These are phyloP conservation scores for Rhorus exstirpatorius DNA, from an alignment of 2,888 invertebrate species.

Conservation along the genomic window DNA sequence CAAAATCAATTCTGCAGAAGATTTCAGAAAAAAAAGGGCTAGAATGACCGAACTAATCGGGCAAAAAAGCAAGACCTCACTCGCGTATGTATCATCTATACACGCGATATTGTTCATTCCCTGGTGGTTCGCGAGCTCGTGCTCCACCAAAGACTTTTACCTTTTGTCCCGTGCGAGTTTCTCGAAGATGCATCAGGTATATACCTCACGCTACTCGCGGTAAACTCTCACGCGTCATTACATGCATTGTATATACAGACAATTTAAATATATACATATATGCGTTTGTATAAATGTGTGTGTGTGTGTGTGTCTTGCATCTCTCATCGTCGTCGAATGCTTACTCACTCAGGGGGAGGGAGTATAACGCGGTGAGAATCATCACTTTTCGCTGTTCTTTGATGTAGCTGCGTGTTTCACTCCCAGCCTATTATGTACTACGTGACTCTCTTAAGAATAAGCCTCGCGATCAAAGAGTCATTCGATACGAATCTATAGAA, in stretches of 20 bases:
- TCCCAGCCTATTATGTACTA: slow-evolving; percentile 29
- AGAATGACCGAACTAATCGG: too few species aligned
- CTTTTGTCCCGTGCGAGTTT: slow-evolving; percentile 56
- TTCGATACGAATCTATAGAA: slow-evolving; percentile 18
- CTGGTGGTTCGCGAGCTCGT: slow-evolving; percentile 37
- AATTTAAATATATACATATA: slow-evolving; percentile 4
- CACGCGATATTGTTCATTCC: slow-evolving; percentile 48
- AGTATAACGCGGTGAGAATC: slow-evolving; percentile 57
- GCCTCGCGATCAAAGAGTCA: slow-evolving; percentile 21
- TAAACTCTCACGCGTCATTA: slow-evolving; percentile 49
- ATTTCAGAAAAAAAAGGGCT: too few species aligned
- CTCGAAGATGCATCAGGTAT: slow-evolving; percentile 40
- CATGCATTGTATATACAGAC: neutral
- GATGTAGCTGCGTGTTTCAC: slow-evolving; percentile 17
- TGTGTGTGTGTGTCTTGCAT: neutral
- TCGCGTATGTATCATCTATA: neutral
- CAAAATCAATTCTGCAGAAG: too few species aligned
- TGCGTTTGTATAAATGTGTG: neutral
- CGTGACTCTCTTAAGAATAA: slow-evolving; percentile 21
- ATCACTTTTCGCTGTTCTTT: slow-evolving; percentile 46
- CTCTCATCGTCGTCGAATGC: slow-evolving; percentile 27
- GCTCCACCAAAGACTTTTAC: slow-evolving; percentile 47
- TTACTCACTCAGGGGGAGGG: slow-evolving; percentile 47
- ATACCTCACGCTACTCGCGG: slow-evolving; percentile 10
- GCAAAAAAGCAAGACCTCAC: slow-evolving; percentile 18